phyloP scores from a whole-genome alignment of 2,797 vertebrate genomes.

The Labeo calbasu region DNA sequence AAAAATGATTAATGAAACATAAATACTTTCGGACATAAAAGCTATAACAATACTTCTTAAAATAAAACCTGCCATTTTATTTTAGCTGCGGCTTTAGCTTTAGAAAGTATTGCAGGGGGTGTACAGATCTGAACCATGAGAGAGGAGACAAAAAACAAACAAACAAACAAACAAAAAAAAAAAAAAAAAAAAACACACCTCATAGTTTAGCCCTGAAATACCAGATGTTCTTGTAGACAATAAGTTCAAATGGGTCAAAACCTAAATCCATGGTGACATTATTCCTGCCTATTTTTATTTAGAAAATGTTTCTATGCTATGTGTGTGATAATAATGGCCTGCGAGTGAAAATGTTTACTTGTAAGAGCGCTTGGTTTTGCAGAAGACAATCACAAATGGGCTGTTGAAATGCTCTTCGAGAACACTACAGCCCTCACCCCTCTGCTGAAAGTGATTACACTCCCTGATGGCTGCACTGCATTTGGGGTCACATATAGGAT shows the following conservation, averaged over 20 bases:
- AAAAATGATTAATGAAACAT: neutral
- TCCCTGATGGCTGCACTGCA: slow-evolving; percentile 6
- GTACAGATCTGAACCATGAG: neutral
- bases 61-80: neutral
- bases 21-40: neutral
- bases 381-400: slow-evolving; percentile 17
- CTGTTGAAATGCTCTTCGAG: slow-evolving; percentile 10
- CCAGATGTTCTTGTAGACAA: neutral
- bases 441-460: slow-evolving; percentile 27
- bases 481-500: slow-evolving; percentile 33
- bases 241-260: neutral
- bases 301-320: neutral
- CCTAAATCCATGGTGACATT: neutral
- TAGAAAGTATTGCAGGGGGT: neutral
- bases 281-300: neutral
- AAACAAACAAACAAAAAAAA: neutral
- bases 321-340: slow-evolving; percentile 18
- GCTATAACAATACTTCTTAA: neutral
- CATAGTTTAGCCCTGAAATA: neutral
- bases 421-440: neutral
- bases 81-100: neutral
- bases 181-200: neutral
- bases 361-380: slow-evolving; percentile 22
- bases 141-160: neutral
- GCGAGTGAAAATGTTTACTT: slow-evolving; percentile 15